phyloP scores from a whole-genome alignment of 2,888 invertebrate species.

The Saturnia pavonia region DNA sequence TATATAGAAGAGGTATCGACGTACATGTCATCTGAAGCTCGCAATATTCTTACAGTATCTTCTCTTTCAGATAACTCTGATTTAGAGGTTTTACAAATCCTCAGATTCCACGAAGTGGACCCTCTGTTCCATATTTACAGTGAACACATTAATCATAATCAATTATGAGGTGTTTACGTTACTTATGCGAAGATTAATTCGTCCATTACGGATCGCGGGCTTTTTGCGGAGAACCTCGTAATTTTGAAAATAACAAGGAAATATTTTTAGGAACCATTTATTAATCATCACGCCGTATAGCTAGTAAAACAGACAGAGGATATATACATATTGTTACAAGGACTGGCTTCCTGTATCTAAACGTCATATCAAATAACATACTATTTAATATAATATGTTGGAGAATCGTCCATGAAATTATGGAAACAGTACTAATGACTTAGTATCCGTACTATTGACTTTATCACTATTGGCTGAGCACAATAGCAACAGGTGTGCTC shows the following conservation, averaged over 20 bases:
- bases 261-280: background rate
- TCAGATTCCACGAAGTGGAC: background rate
- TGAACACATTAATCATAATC: slow-evolving; percentile 43
- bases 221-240: background rate
- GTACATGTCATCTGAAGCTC: background rate
- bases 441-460: too few species aligned
- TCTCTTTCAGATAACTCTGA: background rate
- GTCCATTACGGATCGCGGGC: slow-evolving; percentile 20
- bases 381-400: too few species aligned
- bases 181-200: slow-evolving; percentile 38
- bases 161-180: slow-evolving; percentile 35
- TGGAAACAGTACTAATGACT: too few species aligned
- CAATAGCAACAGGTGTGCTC: too few species aligned
- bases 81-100: background rate
- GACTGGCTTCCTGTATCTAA: too few species aligned
- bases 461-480: too few species aligned
- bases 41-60: background rate
- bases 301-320: background rate
- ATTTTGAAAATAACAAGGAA: background rate
- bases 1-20: background rate
- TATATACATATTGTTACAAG: background rate
- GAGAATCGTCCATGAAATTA: too few species aligned
- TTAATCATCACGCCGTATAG: background rate
- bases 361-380: too few species aligned
- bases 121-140: slow-evolving; percentile 15